Conservation (phyloP, 92 coral and sea anemone species). For the Parazoanthus swiftii region DNA sequence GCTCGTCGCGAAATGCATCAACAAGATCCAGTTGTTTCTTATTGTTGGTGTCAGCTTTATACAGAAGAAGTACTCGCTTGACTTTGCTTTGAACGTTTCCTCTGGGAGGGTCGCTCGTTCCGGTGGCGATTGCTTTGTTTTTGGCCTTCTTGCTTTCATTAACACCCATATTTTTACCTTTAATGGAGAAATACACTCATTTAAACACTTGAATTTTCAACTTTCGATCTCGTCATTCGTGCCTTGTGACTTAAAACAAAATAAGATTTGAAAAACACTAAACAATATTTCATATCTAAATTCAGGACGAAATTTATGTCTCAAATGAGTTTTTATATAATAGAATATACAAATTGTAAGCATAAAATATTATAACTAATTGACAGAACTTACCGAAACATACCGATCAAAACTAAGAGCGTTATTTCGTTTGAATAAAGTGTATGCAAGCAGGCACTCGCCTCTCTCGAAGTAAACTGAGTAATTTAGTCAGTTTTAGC, state of each 20-base stretch:
- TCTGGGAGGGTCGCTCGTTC: constrained; percentile 16
- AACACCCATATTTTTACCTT: constrained; percentile 23
- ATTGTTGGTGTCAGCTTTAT: constrained; percentile 52
- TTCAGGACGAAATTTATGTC: neutral
- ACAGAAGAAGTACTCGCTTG: constrained; percentile 67
- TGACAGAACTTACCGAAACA: neutral
- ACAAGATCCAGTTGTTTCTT: constrained; percentile 61
- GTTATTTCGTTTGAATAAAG: neutral
- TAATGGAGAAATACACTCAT: neutral
- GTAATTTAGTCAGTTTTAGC: constrained; percentile 1
- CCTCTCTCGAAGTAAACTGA: neutral
- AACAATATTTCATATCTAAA: neutral
- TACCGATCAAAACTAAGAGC: neutral
- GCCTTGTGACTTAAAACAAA: too few relatives aligned
- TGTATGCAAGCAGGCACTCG: neutral
- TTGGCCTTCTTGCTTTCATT: constrained; percentile 24
- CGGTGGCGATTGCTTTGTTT: neutral
- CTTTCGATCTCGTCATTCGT: too few relatives aligned
- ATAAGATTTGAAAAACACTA: too few relatives aligned
- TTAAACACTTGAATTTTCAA: neutral
- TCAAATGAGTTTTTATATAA: neutral
- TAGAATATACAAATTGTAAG: too few relatives aligned
- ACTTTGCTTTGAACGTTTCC: constrained; percentile 36
- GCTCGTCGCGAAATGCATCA: constrained; percentile 79
- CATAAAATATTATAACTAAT: too few relatives aligned